These are phyloP conservation scores for Pteropus rufus DNA, from an alignment of 2,797 vertebrate genomes.

Conservation along the genomic window DNA sequence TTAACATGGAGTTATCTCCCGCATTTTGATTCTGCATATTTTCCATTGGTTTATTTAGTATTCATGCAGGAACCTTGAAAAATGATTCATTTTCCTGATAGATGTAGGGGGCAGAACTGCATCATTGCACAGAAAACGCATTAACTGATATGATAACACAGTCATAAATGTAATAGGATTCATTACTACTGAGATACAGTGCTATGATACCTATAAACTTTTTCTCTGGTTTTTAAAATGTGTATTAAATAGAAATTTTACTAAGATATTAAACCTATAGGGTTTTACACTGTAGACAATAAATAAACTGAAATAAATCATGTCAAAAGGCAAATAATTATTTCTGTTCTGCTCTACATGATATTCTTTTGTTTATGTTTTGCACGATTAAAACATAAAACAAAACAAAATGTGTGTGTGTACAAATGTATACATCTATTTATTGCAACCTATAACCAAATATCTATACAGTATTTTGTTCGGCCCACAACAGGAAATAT, in stretches of 20 bases:
- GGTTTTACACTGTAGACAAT: not conserved
- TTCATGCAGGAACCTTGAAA: slow-evolving; percentile 34
- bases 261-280: not conserved
- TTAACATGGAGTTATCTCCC: slow-evolving; percentile 17
- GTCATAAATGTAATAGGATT: slow-evolving; percentile 41
- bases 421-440: not conserved
- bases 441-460: not conserved
- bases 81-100: slow-evolving; percentile 49
- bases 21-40: slow-evolving; percentile 39
- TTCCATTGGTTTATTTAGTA: slow-evolving; percentile 51
- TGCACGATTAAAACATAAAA: not conserved
- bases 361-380: not conserved
- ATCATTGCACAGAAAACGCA: slow-evolving; percentile 37
- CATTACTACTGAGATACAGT: slow-evolving; percentile 34
- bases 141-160: slow-evolving; percentile 51
- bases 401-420: not conserved
- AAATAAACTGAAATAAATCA: not conserved
- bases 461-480: not conserved
- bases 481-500: not conserved
- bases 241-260: not conserved
- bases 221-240: not conserved
- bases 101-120: not conserved
- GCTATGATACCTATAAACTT: not conserved
- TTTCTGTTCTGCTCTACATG: not conserved
- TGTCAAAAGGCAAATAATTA: not conserved